A percentile compares a stretch with the other conserved stretches of the same genome.
These are phyloP conservation scores for Megaleporinus macrocephalus DNA, from an alignment of 2,113 vertebrate species.

Conservation along the genomic window DNA sequence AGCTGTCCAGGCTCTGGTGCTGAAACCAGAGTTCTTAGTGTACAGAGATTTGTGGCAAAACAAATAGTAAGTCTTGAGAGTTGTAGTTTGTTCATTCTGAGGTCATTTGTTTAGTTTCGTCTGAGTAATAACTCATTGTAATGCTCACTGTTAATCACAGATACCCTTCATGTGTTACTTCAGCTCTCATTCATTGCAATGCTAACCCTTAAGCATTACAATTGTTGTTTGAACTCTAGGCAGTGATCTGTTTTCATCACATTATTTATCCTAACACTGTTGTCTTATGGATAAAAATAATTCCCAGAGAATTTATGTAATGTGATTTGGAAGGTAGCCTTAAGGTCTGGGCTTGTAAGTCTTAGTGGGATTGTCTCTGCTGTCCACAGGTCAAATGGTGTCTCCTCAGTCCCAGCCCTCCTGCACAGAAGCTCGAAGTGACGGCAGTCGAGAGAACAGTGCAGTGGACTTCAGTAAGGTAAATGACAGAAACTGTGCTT, in stretches of 20 bases:
- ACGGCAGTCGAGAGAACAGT: slow-evolving; percentile 97
- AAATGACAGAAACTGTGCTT: slow-evolving; percentile 49
- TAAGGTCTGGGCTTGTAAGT: not conserved
- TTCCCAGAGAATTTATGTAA: not conserved
- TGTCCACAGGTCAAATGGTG: slow-evolving; percentile 89
- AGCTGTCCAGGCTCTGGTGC: slow-evolving; percentile 30
- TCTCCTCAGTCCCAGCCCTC: slow-evolving; percentile 90
- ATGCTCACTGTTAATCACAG: not conserved
- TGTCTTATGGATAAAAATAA: not conserved
- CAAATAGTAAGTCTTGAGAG: not conserved
- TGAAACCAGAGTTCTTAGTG: slow-evolving; percentile 4
- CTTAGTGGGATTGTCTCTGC: slow-evolving; percentile 56
- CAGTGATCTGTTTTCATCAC: not conserved
- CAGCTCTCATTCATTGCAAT: not conserved
- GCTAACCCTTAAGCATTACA: not conserved
- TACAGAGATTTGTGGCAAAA: not conserved
- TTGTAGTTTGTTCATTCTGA: not conserved
- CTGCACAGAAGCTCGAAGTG: slow-evolving; percentile 87
- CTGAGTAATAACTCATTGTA: not conserved
- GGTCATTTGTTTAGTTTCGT: not conserved
- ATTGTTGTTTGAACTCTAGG: not conserved
- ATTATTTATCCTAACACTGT: not conserved
- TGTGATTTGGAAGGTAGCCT: not conserved
- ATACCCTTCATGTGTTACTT: not conserved
- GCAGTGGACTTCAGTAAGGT: slow-evolving; percentile 98